Evolutionary conservation across 2,797 vertebrate species (phyloP), one percentile per base, ranked within the genome.

Genomic region (Triplophysa yarkandensis): DNA sequence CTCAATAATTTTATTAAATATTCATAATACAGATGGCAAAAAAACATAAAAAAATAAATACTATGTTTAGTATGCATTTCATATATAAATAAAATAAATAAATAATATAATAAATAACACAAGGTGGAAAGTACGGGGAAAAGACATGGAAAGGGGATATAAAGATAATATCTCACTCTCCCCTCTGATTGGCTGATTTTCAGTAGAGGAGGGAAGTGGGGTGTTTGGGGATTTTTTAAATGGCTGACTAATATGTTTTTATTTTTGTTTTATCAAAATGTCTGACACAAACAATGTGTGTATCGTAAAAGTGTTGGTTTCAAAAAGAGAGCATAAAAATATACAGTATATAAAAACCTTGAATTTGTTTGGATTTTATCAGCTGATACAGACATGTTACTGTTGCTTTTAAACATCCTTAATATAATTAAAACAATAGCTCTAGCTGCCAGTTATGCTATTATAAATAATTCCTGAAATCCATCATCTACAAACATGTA

Each of bases 211-310:
- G 63, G 76, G 34, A 85, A 81, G 85, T 74, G 77, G 85, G 87
- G 89, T 89, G 85, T 87, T 30, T 77, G 84, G 89, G 88, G 86
- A 91, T 89, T 88, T 87, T 87, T 41, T 21, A 19, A 50, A 41
- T 43, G 2, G 54, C 64, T 75, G 65, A 68, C 63, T 39, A 64
- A 43, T 1, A 16, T 74, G 17, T 74, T 70, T 73, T 43, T 32
- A 17, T 46, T 17, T 43, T 57, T 58, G 16, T 16, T 43, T 10
- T 63, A n/a, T 71, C 10, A 60, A 71, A 34, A 44, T 30, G 11
- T 23, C 8, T 25, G 61, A 44, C 43, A 41, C 52, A 65, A 63
- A 63, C 16, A 44, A 65, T 57, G 27, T 0, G 19, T 16, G 21
- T 13, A 36, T 17, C 10, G 17, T 73, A 39, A 11, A 39, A 2